phyloP scores from a whole-genome alignment of 2,888 invertebrate species.

The Alcis repandata region DNA sequence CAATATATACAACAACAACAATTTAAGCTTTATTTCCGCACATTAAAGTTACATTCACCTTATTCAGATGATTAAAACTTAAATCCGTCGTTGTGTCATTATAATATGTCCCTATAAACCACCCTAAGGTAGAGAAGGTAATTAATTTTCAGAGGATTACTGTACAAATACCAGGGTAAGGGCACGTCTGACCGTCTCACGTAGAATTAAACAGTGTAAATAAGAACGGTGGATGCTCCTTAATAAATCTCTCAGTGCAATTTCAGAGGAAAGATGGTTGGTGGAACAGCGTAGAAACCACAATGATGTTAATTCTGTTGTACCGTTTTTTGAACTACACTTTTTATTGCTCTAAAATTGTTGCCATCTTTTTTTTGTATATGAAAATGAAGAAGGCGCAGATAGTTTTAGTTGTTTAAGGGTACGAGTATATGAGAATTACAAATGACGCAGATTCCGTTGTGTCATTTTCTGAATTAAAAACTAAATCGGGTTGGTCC shows the following conservation, averaged over 20 bases:
- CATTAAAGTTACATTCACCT: background rate
- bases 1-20: too few relatives aligned
- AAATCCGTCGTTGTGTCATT: conserved; percentile 19
- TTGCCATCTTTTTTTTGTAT: too few relatives aligned
- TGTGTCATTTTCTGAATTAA: too few relatives aligned
- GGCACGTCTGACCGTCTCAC: conserved; percentile 63
- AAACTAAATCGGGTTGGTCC: too few relatives aligned
- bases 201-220: conserved; percentile 70
- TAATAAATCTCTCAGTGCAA: conserved; percentile 42
- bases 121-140: conserved; percentile 59
- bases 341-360: too few relatives aligned
- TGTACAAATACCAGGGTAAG: conserved; percentile 76
- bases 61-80: background rate
- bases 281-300: background rate
- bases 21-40: background rate
- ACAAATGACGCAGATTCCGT: too few relatives aligned
- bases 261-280: background rate
- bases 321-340: background rate
- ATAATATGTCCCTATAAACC: conserved; percentile 29
- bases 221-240: conserved; percentile 56
- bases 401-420: too few relatives aligned
- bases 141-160: conserved; percentile 84
- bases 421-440: too few relatives aligned
- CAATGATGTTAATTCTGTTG: background rate
- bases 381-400: too few relatives aligned